Evolutionary conservation across 2,888 invertebrate species (phyloP).

Genomic region (Steinernema hermaphroditum): DNA sequence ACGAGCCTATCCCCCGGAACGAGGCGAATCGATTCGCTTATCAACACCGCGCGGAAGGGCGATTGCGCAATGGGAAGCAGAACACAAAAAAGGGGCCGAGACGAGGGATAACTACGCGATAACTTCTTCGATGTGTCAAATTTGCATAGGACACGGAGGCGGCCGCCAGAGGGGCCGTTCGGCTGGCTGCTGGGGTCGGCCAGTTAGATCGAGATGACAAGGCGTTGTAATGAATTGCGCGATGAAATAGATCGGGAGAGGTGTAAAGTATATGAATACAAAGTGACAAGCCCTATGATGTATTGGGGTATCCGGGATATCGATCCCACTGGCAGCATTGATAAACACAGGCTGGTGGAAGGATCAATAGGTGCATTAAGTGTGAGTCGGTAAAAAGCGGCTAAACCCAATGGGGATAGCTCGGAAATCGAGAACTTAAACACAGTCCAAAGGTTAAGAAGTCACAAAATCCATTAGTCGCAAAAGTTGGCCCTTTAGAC

Average conservation of each 20-base stretch:
- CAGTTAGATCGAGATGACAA: neutral
- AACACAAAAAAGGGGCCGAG: too few relatives aligned
- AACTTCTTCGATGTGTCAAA: neutral
- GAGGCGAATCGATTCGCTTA: slow-evolving; percentile 15
- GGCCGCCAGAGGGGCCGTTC: neutral
- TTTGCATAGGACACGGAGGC: neutral
- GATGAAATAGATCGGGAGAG: neutral
- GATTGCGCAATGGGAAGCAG: neutral
- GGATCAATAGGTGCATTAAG: too few relatives aligned
- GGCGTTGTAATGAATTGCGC: slow-evolving; percentile 9
- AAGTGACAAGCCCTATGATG: slow-evolving; percentile 18
- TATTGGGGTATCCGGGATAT: neutral
- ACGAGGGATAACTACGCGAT: too few relatives aligned
- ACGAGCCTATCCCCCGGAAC: too few relatives aligned
- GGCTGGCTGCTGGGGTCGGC: neutral
- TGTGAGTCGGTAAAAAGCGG: too few relatives aligned
- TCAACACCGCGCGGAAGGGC: neutral
- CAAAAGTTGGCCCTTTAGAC: too few relatives aligned
- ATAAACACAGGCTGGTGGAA: too few relatives aligned
- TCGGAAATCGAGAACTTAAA: too few relatives aligned
- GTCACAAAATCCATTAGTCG: too few relatives aligned
- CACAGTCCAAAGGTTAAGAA: too few relatives aligned
- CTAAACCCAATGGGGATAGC: too few relatives aligned
- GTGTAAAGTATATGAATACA: slow-evolving; percentile 23
- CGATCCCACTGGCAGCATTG: neutral